Percentiles rank a stretch among this genome's conserved stretches.
phyloP scores from a whole-genome alignment of 2,888 invertebrate species.

The Lutraria lutraria region DNA sequence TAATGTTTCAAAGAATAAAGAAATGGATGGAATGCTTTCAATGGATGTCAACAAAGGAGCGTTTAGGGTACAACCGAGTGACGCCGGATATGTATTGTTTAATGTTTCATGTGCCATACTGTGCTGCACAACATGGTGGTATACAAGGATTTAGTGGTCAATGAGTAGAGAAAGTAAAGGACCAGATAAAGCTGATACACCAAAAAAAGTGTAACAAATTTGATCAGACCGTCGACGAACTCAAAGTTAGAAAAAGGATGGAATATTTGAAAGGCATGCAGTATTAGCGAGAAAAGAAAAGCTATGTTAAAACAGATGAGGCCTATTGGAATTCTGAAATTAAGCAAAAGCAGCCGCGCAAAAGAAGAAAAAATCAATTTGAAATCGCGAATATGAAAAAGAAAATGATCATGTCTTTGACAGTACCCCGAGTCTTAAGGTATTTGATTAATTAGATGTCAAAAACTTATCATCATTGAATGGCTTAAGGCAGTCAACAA shows the following conservation, averaged over 20 bases:
- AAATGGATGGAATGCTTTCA: slow-evolving; percentile 3
- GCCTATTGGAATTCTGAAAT: no score
- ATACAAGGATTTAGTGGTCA: slow-evolving; percentile 23
- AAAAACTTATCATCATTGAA: no score
- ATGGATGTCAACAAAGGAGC: background rate
- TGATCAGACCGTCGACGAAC: slow-evolving; percentile 20
- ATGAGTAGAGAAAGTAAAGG: slow-evolving; percentile 29
- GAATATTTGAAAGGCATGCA: no score
- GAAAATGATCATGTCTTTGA: no score
- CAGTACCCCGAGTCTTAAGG: no score
- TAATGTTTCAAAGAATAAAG: background rate
- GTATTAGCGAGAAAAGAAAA: no score
- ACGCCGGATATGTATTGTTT: slow-evolving; percentile 10
- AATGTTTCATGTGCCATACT: slow-evolving; percentile 15
- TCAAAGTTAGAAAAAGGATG: slow-evolving; percentile 16
- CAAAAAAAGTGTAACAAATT: slow-evolving; percentile 31
- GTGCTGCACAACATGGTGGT: slow-evolving; percentile 9
- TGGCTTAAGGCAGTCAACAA: no score
- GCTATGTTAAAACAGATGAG: no score
- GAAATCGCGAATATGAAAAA: no score
- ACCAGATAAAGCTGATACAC: slow-evolving; percentile 22
- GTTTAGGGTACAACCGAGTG: slow-evolving; percentile 8
- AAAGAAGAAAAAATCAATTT: no score
- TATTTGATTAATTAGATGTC: no score
- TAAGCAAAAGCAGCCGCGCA: no score